Base-by-base conservation (phyloP, 2,888 invertebrate species). In the Lochmaea crataegi region DNA sequence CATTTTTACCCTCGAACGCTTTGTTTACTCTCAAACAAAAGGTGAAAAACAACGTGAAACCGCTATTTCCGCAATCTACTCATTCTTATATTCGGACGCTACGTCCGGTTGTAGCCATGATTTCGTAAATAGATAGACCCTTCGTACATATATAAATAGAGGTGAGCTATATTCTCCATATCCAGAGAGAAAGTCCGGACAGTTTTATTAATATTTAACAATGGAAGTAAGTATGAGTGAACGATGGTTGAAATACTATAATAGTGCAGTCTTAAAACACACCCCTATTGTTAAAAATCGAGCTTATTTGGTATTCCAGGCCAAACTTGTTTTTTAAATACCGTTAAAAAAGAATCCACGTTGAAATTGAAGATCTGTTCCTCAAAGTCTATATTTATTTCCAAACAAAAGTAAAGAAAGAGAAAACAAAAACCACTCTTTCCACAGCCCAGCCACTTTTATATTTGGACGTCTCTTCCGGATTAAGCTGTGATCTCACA, bases 401-500 rank as follows among this genome's bases (percentile, higher is more conserved):
- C 42, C 26, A 41, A 69, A 63, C 66, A 61, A 66, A 61, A 67
- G 67, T 5, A 22, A 67, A 63, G 22, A n/a, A 66, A 67, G 14
- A 12, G 5, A 14, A 11, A 2, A 14, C 0, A 45, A 5, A 68
- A 64, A 56, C 57, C 65, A 32, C 69, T 69, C 65, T 60, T 56
- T 68, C 69, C 73, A 57, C 73, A 73, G 65, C 60, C 69, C 16
- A 51, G 68, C n/a, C 58, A 41, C 45, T 71, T 48, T 60, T 65
- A 60, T 65, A 69, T 61, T 73, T 69, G 69, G 65, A 68, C 73
- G 58, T 60, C 58, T 56, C 65, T 68, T 73, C 73, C 69, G 69
- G 65, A 45, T 51, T 38, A 51, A 53, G 60, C 45, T 42, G 61
- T 48, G 67, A 63, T 72, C 67, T 68, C 45, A 56, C 32, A 66